Percentiles rank a stretch among this genome's conserved stretches.
Evolutionary conservation across 1,140 invertebrate genomes (phyloP).

Genomic region (Drosophila albomicans): DNA sequence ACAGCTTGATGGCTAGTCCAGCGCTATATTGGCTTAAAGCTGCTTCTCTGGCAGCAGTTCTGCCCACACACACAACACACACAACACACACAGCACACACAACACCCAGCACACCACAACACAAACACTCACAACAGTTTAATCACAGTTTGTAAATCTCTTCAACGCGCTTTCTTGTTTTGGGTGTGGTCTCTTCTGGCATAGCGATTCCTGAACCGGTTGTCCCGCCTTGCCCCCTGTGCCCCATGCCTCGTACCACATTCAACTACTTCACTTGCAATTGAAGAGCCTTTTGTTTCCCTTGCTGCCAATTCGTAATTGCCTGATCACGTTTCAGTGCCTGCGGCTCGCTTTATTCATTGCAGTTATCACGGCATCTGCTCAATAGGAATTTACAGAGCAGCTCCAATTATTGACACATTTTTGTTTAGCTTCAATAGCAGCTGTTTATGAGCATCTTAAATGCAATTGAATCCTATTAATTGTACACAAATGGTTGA

Average conservation of each 20-base stretch:
- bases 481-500: no score
- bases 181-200: slow-evolving; percentile 54
- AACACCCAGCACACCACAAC: slow-evolving; percentile 1
- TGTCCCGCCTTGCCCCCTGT: not conserved
- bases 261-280: not conserved
- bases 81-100: slow-evolving; percentile 53
- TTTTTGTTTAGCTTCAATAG: slow-evolving; percentile 47
- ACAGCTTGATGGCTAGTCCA: slow-evolving; percentile 71
- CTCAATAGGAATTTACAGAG: slow-evolving; percentile 24
- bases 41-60: slow-evolving; percentile 74
- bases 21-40: slow-evolving; percentile 74
- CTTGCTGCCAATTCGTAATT: slow-evolving; percentile 38
- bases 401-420: slow-evolving; percentile 68
- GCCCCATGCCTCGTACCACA: not conserved
- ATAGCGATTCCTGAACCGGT: slow-evolving; percentile 19
- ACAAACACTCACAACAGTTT: slow-evolving; percentile 25
- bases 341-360: slow-evolving; percentile 34
- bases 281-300: slow-evolving; percentile 17
- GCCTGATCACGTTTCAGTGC: slow-evolving; percentile 50
- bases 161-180: slow-evolving; percentile 76
- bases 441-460: slow-evolving; percentile 66
- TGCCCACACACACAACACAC: slow-evolving; percentile 69
- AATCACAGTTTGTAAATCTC: slow-evolving; percentile 71
- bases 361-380: slow-evolving; percentile 27
- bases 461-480: slow-evolving; percentile 53